Evolutionary conservation across 2,113 vertebrate genomes (phyloP).

Genomic region (Salvelinus sp.): DNA sequence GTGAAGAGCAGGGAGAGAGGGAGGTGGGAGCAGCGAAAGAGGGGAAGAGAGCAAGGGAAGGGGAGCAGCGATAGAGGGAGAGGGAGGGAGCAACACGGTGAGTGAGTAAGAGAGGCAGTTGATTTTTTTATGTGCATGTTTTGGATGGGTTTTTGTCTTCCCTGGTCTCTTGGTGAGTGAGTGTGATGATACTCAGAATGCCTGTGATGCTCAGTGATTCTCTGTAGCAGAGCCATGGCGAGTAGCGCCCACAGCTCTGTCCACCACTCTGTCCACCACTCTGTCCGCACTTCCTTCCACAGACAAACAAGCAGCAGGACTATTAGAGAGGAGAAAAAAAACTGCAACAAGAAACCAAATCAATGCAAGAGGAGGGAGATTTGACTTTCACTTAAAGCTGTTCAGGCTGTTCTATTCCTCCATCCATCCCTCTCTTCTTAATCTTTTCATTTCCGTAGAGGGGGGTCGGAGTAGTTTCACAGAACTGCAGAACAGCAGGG

Average conservation of each 20-base stretch:
- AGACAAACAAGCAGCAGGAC: too few species aligned
- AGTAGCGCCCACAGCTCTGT: slow-evolving; percentile 35
- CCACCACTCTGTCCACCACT: slow-evolving; percentile 31
- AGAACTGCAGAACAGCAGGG: slow-evolving; percentile 25
- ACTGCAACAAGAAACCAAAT: slow-evolving; percentile 5
- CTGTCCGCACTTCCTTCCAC: too few species aligned
- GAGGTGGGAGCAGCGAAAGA: slow-evolving; percentile 3
- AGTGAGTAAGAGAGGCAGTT: slow-evolving; percentile 38
- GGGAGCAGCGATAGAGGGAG: slow-evolving; percentile 1
- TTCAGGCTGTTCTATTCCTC: too few species aligned
- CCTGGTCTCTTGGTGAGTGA: slow-evolving; percentile 21
- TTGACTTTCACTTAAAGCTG: slow-evolving; percentile 56
- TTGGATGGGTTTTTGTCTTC: slow-evolving; percentile 40
- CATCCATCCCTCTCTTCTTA: slow-evolving; percentile 45
- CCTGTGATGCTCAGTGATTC: slow-evolving; percentile 35
- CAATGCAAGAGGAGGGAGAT: slow-evolving; percentile 56
- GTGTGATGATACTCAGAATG: slow-evolving; percentile 37
- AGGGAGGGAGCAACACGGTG: slow-evolving; percentile 3
- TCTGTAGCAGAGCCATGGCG: slow-evolving; percentile 15
- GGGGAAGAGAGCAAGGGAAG: too few species aligned
- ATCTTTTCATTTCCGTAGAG: slow-evolving; percentile 36
- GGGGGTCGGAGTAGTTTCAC: slow-evolving; percentile 32
- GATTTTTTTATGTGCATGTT: slow-evolving; percentile 49
- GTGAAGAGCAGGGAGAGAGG: too few species aligned
- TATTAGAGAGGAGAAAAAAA: too few species aligned